These are phyloP conservation scores for Odontamblyopus rebecca DNA, from an alignment of 2,797 vertebrate genomes.

Conservation along the genomic window DNA sequence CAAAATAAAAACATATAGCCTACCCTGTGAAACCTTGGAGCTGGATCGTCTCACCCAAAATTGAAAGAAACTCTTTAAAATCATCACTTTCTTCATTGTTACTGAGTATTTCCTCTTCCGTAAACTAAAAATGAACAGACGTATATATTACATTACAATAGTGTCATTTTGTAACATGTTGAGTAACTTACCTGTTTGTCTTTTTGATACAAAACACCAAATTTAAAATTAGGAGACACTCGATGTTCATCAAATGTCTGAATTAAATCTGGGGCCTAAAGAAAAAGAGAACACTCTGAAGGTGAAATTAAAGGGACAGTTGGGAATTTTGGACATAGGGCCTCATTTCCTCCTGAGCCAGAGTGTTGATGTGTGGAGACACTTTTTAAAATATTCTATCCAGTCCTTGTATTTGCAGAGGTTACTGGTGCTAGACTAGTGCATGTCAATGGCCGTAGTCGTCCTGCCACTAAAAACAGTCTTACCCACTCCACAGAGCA, in stretches of 20 bases:
- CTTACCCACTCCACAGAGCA: no score
- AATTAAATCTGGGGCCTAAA: constrained; percentile 80
- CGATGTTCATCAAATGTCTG: constrained; percentile 81
- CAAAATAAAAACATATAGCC: background rate
- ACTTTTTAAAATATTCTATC: no score
- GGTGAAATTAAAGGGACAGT: background rate
- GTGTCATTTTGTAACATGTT: constrained; percentile 4
- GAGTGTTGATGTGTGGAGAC: no score
- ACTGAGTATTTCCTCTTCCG: constrained; percentile 80
- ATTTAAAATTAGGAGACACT: constrained; percentile 82
- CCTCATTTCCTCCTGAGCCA: no score
- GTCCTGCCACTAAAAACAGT: no score
- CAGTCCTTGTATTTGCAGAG: no score
- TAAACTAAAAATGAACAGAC: constrained; percentile 65
- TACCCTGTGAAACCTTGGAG: constrained; percentile 79
- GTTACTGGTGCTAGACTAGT: no score
- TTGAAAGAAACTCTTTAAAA: constrained; percentile 78
- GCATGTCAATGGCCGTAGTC: no score
- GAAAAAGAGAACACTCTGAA: background rate
- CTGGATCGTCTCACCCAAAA: constrained; percentile 74
- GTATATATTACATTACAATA: constrained; percentile 5
- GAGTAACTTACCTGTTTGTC: constrained; percentile 72
- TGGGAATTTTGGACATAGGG: no score
- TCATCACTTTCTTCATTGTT: constrained; percentile 78
- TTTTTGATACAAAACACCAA: constrained; percentile 80